A percentile compares a stretch with the other conserved stretches of the same genome.
Evolutionary conservation across 2,888 invertebrate species (phyloP).

Genomic region (Agrypnus murinus): DNA sequence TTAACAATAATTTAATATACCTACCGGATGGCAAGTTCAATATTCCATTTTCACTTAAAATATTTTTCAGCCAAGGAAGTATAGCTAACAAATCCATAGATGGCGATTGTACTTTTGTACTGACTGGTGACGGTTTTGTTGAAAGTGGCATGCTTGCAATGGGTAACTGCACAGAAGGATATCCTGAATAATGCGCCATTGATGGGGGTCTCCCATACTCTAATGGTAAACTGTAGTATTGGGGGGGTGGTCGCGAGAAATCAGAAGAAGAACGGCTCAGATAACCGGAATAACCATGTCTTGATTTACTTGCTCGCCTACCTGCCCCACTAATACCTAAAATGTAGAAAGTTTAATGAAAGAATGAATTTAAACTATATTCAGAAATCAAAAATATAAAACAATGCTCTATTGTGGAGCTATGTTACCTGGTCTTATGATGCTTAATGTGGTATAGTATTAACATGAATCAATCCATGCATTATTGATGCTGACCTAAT

Average conservation of each 20-base stretch:
- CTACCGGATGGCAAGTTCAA: conserved; percentile 29
- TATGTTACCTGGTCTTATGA: too few relatives aligned
- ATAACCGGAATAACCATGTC: not conserved
- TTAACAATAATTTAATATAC: not conserved
- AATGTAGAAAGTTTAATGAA: too few relatives aligned
- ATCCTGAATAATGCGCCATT: not conserved
- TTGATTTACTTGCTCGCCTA: too few relatives aligned
- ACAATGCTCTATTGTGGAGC: too few relatives aligned
- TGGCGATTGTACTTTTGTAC: not conserved
- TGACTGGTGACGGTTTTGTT: not conserved
- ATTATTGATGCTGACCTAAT: too few relatives aligned
- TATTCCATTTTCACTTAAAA: conserved; percentile 20
- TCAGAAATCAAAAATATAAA: too few relatives aligned
- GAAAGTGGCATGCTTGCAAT: not conserved
- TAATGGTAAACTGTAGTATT: not conserved
- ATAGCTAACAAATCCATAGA: not conserved
- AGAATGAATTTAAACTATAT: too few relatives aligned
- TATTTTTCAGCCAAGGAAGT: conserved; percentile 35
- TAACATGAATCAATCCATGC: too few relatives aligned
- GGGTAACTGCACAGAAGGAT: too few relatives aligned
- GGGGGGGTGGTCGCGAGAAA: too few relatives aligned
- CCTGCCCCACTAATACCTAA: too few relatives aligned
- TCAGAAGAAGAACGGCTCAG: not conserved
- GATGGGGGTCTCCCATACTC: not conserved
- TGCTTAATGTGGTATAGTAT: too few relatives aligned